These are phyloP conservation scores for Scytalopus superciliaris DNA, from an alignment of 2,113 vertebrate species.

Conservation along the genomic window DNA sequence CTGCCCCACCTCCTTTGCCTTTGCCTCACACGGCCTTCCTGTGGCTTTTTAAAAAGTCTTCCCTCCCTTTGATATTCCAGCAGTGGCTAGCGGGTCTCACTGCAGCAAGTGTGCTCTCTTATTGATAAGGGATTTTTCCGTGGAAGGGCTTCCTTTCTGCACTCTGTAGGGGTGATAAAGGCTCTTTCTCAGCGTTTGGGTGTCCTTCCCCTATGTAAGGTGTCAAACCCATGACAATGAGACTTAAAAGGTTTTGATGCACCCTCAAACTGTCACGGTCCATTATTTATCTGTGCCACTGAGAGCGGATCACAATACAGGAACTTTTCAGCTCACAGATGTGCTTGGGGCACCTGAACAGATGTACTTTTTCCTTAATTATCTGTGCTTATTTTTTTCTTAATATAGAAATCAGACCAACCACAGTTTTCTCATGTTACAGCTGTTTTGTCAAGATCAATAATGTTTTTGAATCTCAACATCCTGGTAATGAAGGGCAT, in stretches of 20 bases:
- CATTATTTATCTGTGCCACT: not conserved
- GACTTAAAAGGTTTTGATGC: not conserved
- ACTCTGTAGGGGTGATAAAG: not conserved
- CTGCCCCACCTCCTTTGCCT: not conserved
- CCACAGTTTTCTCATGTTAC: not conserved
- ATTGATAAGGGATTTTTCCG: not conserved
- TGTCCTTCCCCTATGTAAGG: not conserved
- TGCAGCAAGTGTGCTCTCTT: not conserved
- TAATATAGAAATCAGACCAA: not conserved
- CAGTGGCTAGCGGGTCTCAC: accelerated
- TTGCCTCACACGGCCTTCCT: not conserved
- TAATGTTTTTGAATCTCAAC: not conserved
- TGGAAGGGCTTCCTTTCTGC: not conserved
- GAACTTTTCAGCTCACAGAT: not conserved
- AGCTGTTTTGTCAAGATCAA: not conserved
- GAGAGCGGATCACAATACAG: not conserved
- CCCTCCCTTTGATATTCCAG: not conserved
- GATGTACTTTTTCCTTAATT: not conserved
- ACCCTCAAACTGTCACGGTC: not conserved
- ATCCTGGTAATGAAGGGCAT: not conserved
- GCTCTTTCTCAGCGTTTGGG: not conserved
- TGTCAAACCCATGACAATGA: not conserved
- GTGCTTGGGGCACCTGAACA: not conserved
- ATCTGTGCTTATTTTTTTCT: not conserved
- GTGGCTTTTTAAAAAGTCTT: not conserved